phyloP scores from a whole-genome alignment of 2,113 vertebrate genomes.

The Corydoras sp. region DNA sequence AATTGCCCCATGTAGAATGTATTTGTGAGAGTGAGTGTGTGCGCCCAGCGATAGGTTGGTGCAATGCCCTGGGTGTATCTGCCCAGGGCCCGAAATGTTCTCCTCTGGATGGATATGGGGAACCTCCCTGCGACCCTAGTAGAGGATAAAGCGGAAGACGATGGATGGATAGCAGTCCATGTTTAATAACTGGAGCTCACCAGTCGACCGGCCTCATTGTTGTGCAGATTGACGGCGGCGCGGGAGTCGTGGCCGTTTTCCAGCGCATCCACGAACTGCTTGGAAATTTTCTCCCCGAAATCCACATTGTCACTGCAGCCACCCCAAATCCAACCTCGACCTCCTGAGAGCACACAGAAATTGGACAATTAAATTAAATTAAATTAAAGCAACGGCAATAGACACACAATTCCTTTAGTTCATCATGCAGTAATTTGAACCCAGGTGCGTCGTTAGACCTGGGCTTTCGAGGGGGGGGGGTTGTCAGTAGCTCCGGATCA shows the following conservation, averaged over 20 bases:
- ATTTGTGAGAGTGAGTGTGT: no score
- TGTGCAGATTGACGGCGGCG: slow-evolving; percentile 89
- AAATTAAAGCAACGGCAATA: not conserved
- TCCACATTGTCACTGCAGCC: slow-evolving; percentile 93
- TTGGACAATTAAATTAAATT: no score
- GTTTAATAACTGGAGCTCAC: slow-evolving; percentile 59
- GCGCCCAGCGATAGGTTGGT: no score
- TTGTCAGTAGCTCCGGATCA: no score
- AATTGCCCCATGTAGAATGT: no score
- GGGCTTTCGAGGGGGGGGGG: no score
- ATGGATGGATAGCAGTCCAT: not conserved
- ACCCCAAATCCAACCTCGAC: slow-evolving; percentile 95
- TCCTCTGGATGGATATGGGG: no score
- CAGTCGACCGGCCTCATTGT: slow-evolving; percentile 88
- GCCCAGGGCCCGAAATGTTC: no score
- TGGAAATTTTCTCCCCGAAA: slow-evolving; percentile 90
- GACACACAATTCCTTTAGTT: not conserved
- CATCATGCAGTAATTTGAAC: no score
- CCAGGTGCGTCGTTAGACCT: not conserved
- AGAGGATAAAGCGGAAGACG: no score
- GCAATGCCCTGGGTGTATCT: no score
- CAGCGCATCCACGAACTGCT: slow-evolving; percentile 88
- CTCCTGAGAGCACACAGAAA: slow-evolving; percentile 63
- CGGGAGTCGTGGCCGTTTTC: slow-evolving; percentile 87
- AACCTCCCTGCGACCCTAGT: no score